phyloP scores from a whole-genome alignment of 1,140 invertebrate species.

The Lithobius niger region DNA sequence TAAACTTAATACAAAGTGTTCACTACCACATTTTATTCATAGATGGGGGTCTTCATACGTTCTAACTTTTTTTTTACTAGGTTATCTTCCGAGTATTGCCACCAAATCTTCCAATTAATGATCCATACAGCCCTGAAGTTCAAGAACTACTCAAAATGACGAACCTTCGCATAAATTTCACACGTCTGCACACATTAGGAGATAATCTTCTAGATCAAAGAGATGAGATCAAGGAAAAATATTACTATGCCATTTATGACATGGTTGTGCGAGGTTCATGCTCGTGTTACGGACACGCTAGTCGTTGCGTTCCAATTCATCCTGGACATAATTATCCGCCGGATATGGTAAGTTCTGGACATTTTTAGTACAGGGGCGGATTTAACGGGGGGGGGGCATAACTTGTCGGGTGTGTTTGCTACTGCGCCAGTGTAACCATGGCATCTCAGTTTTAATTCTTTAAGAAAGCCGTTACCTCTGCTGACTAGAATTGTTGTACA shows the following conservation, averaged over 20 bases:
- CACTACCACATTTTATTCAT: too few species aligned
- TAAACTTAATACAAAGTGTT: too few species aligned
- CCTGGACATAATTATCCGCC: conserved; percentile 34
- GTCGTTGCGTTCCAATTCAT: conserved; percentile 58
- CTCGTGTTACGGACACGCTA: conserved; percentile 98
- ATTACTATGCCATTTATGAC: conserved; percentile 89
- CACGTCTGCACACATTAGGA: conserved; percentile 83
- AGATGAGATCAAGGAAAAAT: conserved; percentile 81
- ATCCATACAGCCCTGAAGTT: conserved; percentile 80
- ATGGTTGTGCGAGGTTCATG: conserved; percentile 97
- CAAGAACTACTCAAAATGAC: conserved; percentile 89
- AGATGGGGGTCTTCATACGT: conserved; percentile 2
- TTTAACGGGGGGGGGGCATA: too few species aligned
- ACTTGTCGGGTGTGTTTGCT: too few species aligned
- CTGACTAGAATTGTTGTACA: too few species aligned
- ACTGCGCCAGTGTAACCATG: too few species aligned
- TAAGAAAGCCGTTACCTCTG: too few species aligned
- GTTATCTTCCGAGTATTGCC: conserved; percentile 81
- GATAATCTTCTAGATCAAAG: conserved; percentile 79
- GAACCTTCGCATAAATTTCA: conserved; percentile 85
- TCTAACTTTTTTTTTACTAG: conserved; percentile 32
- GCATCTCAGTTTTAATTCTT: too few species aligned
- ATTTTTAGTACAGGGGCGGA: too few species aligned
- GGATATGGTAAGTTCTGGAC: conserved; percentile 63
- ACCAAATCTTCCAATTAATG: conserved; percentile 64